Percentiles rank a stretch among this genome's conserved stretches.
These are phyloP conservation scores for Leptinotarsa tumamoca DNA, from an alignment of 2,888 invertebrate species.

Conservation along the genomic window DNA sequence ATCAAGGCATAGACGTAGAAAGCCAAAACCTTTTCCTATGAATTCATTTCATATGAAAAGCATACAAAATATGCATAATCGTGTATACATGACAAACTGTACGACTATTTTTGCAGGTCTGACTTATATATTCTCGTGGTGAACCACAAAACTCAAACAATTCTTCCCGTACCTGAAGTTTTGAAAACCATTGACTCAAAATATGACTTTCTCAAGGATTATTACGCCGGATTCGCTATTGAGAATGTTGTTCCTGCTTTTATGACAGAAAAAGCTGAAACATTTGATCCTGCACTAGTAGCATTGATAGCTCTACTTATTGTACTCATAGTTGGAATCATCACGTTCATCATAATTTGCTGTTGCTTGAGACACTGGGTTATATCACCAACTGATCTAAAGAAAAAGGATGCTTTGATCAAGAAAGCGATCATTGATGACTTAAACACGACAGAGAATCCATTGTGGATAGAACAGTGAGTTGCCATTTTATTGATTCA, in stretches of 20 bases:
- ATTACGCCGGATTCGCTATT: conserved; percentile 80
- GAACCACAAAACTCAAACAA: conserved; percentile 78
- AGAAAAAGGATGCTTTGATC: conserved; percentile 85
- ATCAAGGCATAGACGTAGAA: no score
- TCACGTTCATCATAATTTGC: conserved; percentile 88
- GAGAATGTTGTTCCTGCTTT: conserved; percentile 81
- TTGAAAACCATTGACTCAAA: conserved; percentile 86
- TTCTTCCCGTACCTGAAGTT: conserved; percentile 82
- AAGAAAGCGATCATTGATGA: conserved; percentile 87
- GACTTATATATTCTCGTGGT: conserved; percentile 89
- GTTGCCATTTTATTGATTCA: conserved; percentile 54
- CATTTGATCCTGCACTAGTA: conserved; percentile 87
- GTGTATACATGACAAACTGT: no score
- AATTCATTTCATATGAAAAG: no score
- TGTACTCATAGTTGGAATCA: conserved; percentile 86
- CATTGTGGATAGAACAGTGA: conserved; percentile 91
- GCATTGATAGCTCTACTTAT: conserved; percentile 87
- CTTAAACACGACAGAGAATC: conserved; percentile 90
- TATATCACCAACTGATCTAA: conserved; percentile 83
- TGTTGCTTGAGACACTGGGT: conserved; percentile 92
- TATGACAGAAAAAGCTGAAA: conserved; percentile 75
- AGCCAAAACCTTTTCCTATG: no score
- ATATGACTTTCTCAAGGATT: conserved; percentile 86
- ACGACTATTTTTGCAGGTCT: conserved; percentile 71
- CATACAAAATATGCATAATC: no score